phyloP scores from a whole-genome alignment of 2,113 vertebrate genomes.

The Nothocercus nigrocapillus region DNA sequence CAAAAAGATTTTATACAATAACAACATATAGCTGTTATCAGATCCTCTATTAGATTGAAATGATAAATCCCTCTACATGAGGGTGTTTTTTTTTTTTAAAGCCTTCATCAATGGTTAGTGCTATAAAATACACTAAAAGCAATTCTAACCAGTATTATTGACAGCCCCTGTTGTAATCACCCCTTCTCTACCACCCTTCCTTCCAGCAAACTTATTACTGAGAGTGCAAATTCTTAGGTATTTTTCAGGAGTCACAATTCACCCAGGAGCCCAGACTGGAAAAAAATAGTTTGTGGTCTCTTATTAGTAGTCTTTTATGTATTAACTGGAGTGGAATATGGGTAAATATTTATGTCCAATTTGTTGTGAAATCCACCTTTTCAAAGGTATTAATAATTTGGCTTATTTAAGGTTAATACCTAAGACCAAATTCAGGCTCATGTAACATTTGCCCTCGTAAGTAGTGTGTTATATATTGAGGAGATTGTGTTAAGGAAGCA shows the following conservation, averaged over 20 bases:
- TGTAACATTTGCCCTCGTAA: neutral
- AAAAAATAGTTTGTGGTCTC: neutral
- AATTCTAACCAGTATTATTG: neutral
- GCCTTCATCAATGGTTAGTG: neutral
- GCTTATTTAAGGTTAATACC: neutral
- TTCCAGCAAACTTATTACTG: neutral
- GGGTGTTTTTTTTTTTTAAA: neutral
- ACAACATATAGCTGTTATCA: slow-evolving; percentile 26
- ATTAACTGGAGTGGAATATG: neutral
- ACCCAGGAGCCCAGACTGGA: neutral
- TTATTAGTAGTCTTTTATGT: neutral
- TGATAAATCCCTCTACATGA: neutral
- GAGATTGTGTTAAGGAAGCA: neutral
- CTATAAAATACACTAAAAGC: neutral
- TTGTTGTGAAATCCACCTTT: neutral
- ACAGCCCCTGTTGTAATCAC: neutral
- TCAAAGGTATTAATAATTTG: neutral
- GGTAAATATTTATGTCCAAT: neutral
- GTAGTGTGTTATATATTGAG: neutral
- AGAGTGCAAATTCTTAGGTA: neutral
- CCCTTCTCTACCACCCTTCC: neutral
- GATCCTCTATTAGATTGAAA: slow-evolving; percentile 18
- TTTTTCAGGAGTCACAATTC: neutral
- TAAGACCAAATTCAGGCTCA: neutral
- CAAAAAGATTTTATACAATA: neutral